A percentile compares a stretch with the other conserved stretches of the same genome.
These are phyloP conservation scores for Cataglyphis hispanica DNA, from an alignment of 1,140 invertebrate species.

Conservation along the genomic window DNA sequence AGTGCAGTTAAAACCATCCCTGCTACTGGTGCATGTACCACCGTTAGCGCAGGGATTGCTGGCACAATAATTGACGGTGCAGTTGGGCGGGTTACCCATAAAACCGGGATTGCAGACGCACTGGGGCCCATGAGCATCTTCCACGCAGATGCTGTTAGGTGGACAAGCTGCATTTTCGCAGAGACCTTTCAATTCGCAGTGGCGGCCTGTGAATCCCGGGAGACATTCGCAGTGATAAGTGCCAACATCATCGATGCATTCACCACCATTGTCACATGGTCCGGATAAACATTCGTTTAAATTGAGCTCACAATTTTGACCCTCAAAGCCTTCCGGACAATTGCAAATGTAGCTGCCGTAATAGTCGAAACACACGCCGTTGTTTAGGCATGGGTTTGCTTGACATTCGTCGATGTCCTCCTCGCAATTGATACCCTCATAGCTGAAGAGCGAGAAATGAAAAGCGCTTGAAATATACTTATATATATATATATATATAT, in stretches of 20 bases:
- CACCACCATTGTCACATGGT: slow-evolving; percentile 90
- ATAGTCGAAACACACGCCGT: slow-evolving; percentile 92
- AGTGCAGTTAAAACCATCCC: slow-evolving; percentile 89
- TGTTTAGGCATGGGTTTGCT: slow-evolving; percentile 91
- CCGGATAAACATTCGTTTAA: slow-evolving; percentile 89
- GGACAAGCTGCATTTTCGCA: slow-evolving; percentile 87
- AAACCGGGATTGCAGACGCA: slow-evolving; percentile 92
- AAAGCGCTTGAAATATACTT: background rate
- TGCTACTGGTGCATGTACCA: slow-evolving; percentile 87
- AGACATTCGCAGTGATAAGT: slow-evolving; percentile 87
- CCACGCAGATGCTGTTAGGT: slow-evolving; percentile 87
- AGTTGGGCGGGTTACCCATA: slow-evolving; percentile 90
- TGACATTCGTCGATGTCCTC: slow-evolving; percentile 95
- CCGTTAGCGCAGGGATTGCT: slow-evolving; percentile 89
- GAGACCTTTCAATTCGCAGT: slow-evolving; percentile 87
- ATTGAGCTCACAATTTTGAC: slow-evolving; percentile 91
- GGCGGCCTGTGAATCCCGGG: slow-evolving; percentile 87
- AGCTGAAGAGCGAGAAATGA: slow-evolving; percentile 85
- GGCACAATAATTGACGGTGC: slow-evolving; percentile 88
- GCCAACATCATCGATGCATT: slow-evolving; percentile 88
- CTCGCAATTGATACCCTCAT: slow-evolving; percentile 93
- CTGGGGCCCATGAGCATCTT: slow-evolving; percentile 85
- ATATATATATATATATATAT: no score
- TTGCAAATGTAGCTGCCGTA: slow-evolving; percentile 94
- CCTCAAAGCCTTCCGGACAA: slow-evolving; percentile 94